Evolutionary conservation across 2,888 invertebrate species (phyloP).

Genomic region (Clusia tigrina): DNA sequence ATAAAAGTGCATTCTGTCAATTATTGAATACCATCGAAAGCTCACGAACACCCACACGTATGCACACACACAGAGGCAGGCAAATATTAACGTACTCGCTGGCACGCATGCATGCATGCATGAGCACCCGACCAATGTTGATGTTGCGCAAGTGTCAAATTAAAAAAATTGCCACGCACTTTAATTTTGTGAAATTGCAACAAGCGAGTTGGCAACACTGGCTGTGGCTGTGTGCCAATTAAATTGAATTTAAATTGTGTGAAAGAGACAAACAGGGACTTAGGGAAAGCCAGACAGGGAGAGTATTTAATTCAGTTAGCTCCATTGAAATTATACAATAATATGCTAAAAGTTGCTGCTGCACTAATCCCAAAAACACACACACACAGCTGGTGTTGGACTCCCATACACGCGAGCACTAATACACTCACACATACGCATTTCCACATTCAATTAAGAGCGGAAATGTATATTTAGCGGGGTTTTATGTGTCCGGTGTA

Average conservation of each 20-base stretch:
- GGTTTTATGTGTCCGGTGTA: neutral
- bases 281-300: no score
- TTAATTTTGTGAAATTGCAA: constrained; percentile 35
- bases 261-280: no score
- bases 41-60: neutral
- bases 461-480: no score
- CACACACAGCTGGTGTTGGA: no score
- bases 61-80: neutral
- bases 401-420: no score
- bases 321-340: no score
- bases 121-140: no score
- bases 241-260: constrained; percentile 12
- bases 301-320: no score
- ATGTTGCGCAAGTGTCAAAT: constrained; percentile 33
- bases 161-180: constrained; percentile 34
- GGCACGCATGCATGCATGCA: constrained; percentile 12
- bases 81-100: neutral
- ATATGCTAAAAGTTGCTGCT: no score
- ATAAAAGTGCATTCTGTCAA: neutral
- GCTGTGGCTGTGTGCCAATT: constrained; percentile 7
- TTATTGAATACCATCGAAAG: neutral
- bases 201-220: constrained; percentile 12
- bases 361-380: no score
- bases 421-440: no score
- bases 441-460: no score